Percentiles rank a stretch among this genome's conserved stretches.
These are phyloP conservation scores for Chiridota heheva DNA, from an alignment of 35 echinoderm and acorn worm genomes.

Conservation along the genomic window DNA sequence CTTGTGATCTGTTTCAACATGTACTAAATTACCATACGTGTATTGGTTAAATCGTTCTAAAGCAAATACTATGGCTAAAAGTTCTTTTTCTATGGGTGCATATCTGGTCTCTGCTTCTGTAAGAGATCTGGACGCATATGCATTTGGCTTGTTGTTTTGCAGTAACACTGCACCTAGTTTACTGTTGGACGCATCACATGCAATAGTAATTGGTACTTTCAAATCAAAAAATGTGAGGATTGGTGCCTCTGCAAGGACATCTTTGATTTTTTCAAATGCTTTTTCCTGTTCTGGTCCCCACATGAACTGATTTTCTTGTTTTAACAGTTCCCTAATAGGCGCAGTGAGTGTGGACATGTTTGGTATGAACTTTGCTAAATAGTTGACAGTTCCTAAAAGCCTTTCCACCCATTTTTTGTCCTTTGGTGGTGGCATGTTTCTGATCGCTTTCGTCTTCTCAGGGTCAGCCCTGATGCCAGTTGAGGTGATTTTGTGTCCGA, in stretches of 20 bases:
- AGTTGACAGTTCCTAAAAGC: constrained; percentile 58
- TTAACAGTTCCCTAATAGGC: constrained; percentile 36
- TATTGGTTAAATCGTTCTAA: constrained; percentile 52
- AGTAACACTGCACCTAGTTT: constrained; percentile 37
- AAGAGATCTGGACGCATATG: constrained; percentile 51
- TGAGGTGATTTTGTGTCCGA: constrained; percentile 57
- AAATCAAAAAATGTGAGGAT: constrained; percentile 45
- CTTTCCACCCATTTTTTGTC: constrained; percentile 35
- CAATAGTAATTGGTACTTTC: constrained; percentile 4
- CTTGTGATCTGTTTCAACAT: constrained; percentile 62
- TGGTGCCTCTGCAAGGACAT: constrained; percentile 10
- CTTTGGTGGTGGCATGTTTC: constrained; percentile 3
- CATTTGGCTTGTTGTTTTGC: constrained; percentile 33
- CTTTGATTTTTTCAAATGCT: constrained; percentile 32
- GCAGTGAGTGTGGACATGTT: constrained; percentile 49
- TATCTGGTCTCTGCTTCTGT: constrained; percentile 38
- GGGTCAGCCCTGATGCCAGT: constrained; percentile 47
- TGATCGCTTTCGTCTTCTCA: constrained; percentile 16
- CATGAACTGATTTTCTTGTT: constrained; percentile 19
- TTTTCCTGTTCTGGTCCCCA: constrained; percentile 32
- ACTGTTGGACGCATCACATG: constrained; percentile 49
- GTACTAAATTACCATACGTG: constrained; percentile 15
- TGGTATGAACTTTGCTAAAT: constrained; percentile 56
- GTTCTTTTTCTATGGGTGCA: constrained; percentile 20
- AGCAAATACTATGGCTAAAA: constrained; percentile 40